Base-by-base conservation (phyloP, 2,888 invertebrate species). In the Herminia tarsipennalis region DNA sequence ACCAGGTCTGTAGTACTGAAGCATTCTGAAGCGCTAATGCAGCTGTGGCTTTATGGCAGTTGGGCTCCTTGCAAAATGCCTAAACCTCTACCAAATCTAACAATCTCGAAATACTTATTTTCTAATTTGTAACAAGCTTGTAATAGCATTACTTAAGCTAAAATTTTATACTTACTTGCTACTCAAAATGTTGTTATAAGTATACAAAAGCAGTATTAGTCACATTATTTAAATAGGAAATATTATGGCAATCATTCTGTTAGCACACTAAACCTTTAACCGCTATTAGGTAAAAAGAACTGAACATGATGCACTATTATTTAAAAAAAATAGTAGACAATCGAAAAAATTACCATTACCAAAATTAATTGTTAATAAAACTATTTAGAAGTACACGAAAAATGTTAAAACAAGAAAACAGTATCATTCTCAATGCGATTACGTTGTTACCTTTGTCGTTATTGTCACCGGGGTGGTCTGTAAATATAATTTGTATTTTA, bases 381-480 rank as follows among this genome's bases (percentile, higher is more conserved):
- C 49, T 45, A 37, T 34, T 36, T 47, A 52, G 48, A 66, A 43
- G 27, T 49, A 50, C 12, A 47, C 22, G 21, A 44, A 41, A 35
- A 29, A 24, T 46, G 48, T 55, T 57, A 58, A 13, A 57, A 42
- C 43, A 60, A 50, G 33, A 60, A 55, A 46, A 57, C 64, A 60
- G 55, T 64, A 61, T 61, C 72, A 66, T 70, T 63, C 59, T 56
- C 60, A 48, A 53, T 56, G 47, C n/a, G 8, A 29, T 46, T 44
- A 48, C 53, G 47, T 54, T 59, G 58, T 88, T 90, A 90, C 90
- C 89, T 90, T 88, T 84, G 56, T 75, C 80, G 61, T 86, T 86
- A 70, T 59, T 76, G 75, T 90, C 90, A 61, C 77, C 83, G 38
- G 82, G 78, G 42, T 86, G 74, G 88, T 80, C 90, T 90, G 90